Percentiles rank a stretch among this genome's conserved stretches.
These are phyloP conservation scores for Anoplophora glabripennis DNA, from an alignment of 1,140 invertebrate species.

Conservation along the genomic window DNA sequence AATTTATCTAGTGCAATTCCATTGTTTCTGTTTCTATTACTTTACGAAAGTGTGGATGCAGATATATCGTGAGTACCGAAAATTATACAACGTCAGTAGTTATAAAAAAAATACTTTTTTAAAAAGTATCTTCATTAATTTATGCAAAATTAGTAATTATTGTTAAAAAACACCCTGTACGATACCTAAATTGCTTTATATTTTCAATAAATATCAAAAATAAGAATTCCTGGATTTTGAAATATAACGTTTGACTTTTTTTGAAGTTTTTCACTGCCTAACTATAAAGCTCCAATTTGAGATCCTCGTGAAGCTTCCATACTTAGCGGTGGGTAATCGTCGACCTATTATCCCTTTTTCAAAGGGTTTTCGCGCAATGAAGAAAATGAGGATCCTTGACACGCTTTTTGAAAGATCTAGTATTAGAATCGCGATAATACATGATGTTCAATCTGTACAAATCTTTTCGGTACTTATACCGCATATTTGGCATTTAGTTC, in stretches of 20 bases:
- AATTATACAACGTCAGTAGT: neutral
- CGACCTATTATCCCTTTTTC: neutral
- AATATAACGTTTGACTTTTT: too few species aligned
- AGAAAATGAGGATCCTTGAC: neutral
- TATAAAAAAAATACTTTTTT: neutral
- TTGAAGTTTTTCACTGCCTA: too few species aligned
- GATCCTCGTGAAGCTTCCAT: too few species aligned
- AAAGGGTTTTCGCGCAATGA: neutral
- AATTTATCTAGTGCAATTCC: neutral
- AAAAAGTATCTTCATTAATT: neutral
- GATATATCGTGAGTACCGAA: slow-evolving; percentile 8
- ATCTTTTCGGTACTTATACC: too few species aligned
- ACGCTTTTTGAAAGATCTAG: neutral
- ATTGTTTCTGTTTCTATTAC: neutral
- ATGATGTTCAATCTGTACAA: too few species aligned
- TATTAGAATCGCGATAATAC: too few species aligned
- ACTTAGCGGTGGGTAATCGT: neutral
- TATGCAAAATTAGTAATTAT: neutral
- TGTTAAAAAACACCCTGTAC: neutral
- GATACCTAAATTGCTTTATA: too few species aligned
- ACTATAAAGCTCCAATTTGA: too few species aligned
- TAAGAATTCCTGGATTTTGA: neutral
- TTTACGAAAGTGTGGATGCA: neutral
- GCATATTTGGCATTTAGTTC: too few species aligned
- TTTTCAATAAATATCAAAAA: neutral